Evolutionary conservation across 2,888 invertebrate genomes (phyloP), one percentile per base, ranked within the genome.

Genomic region (Cephus rjabovi): DNA sequence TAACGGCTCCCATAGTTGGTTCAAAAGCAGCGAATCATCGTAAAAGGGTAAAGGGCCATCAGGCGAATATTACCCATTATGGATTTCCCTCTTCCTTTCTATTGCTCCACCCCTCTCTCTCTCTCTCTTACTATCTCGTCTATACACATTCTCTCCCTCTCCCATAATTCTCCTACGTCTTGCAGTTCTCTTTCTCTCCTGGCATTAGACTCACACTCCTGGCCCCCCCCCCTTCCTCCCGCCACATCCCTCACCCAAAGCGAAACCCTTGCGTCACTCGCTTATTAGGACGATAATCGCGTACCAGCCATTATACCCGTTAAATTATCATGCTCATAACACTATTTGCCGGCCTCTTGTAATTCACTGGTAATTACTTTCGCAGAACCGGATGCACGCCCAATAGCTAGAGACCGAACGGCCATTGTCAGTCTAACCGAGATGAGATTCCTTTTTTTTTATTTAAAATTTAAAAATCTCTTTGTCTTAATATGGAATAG

Each of bases 201-300:
- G 56, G 56, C 23, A 56, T 56, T 56, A 56, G 56, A 56, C 37
- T 56, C 70, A 73, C 78, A 73, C 33, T 75, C 69, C 73, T 69
- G 34, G 0, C 11, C 75, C 33, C 76, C 30, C 76, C 69, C 76
- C 37, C 37, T 73, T 70, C 31, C 12, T 34, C 74, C 75, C 69
- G n/a, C 77, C 77, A 35, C 69, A 69, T 69, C 74, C 69, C 30
- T 74, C 75, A 30, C 82, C 80, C 78, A 78, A 81, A 85, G 79
- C 81, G 83, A 84, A 86, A 83, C 86, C 83, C 86, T 88, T 88
- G 87, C 88, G 87, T 89, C 89, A 89, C 85, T 86, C 85, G 88
- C 89, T 90, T 90, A 90, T 90, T 90, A 90, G 89, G 87, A 88
- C 86, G 89, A 90, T 90, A 89, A 90, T 90, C 89, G 89, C 84